Percentiles rank a stretch among this genome's conserved stretches.
phyloP scores from a whole-genome alignment of 1,140 invertebrate species.

The Drosophila triauraria region DNA sequence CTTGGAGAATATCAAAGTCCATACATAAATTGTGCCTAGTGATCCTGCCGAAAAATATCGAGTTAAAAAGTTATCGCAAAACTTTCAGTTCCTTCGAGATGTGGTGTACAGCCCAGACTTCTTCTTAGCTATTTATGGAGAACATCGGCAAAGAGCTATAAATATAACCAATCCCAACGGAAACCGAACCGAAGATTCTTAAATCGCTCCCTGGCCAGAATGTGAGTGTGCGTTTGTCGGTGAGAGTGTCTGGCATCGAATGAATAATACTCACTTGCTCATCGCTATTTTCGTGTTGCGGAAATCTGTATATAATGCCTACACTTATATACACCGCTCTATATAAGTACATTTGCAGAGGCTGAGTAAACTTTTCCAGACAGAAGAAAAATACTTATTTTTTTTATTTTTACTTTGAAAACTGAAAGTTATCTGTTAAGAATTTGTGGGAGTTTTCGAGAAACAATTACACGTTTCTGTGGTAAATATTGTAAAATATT shows the following conservation, averaged over 20 bases:
- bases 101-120: slow-evolving; percentile 36
- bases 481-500: neutral
- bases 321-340: slow-evolving; percentile 9
- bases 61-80: slow-evolving; percentile 31
- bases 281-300: slow-evolving; percentile 78
- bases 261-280: slow-evolving; percentile 78
- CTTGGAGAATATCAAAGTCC: slow-evolving; percentile 19
- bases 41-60: slow-evolving; percentile 29
- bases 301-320: slow-evolving; percentile 55
- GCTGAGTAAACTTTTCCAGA: slow-evolving; percentile 8
- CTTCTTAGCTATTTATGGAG: slow-evolving; percentile 73
- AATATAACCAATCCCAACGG: slow-evolving; percentile 49
- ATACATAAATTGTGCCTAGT: slow-evolving; percentile 26
- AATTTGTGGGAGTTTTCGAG: neutral
- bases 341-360: slow-evolving; percentile 14
- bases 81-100: slow-evolving; percentile 26
- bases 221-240: slow-evolving; percentile 41
- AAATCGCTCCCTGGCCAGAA: slow-evolving; percentile 38
- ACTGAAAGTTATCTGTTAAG: slow-evolving; percentile 19
- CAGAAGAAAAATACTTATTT: no score
- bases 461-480: neutral
- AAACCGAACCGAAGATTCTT: slow-evolving; percentile 33
- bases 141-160: slow-evolving; percentile 63
- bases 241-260: slow-evolving; percentile 39
- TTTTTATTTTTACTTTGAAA: slow-evolving; percentile 6